Evolutionary conservation across 2,113 vertebrate species (phyloP).

Genomic region (Myrmecophaga tridactyla): DNA sequence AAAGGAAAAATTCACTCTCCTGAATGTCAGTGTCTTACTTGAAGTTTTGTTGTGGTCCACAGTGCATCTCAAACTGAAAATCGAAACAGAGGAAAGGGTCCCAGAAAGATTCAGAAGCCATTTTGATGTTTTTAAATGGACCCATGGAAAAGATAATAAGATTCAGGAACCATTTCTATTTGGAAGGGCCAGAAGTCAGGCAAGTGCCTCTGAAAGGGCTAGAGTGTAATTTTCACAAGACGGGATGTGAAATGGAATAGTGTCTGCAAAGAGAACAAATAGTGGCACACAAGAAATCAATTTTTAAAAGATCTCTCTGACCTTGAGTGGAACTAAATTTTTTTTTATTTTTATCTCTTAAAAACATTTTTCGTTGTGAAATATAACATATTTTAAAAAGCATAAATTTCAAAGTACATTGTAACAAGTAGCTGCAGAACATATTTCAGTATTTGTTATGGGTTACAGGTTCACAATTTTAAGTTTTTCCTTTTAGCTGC

Average conservation of each 20-base stretch:
- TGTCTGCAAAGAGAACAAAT: neutral
- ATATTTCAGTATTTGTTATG: too few species aligned
- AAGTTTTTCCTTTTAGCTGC: too few species aligned
- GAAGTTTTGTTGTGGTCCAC: neutral
- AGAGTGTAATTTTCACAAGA: constrained; percentile 36
- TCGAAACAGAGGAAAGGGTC: neutral
- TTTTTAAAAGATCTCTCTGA: neutral
- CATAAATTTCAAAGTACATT: too few species aligned
- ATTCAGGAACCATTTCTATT: neutral
- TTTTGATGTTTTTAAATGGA: neutral
- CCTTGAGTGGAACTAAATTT: too few species aligned
- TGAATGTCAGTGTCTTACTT: neutral
- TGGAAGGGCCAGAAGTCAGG: neutral
- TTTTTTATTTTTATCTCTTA: too few species aligned
- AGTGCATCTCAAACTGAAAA: neutral
- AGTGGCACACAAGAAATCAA: neutral
- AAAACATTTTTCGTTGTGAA: too few species aligned
- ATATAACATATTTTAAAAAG: too few species aligned
- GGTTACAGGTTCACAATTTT: too few species aligned
- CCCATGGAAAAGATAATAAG: neutral
- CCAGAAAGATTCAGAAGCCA: neutral
- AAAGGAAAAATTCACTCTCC: neutral
- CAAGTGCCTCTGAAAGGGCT: constrained; percentile 40
- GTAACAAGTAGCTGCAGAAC: too few species aligned
- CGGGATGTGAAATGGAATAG: constrained; percentile 11